Evolutionary conservation across 2,888 invertebrate genomes (phyloP), one percentile per base, ranked within the genome.

Genomic region (Drosophila mulleri): DNA sequence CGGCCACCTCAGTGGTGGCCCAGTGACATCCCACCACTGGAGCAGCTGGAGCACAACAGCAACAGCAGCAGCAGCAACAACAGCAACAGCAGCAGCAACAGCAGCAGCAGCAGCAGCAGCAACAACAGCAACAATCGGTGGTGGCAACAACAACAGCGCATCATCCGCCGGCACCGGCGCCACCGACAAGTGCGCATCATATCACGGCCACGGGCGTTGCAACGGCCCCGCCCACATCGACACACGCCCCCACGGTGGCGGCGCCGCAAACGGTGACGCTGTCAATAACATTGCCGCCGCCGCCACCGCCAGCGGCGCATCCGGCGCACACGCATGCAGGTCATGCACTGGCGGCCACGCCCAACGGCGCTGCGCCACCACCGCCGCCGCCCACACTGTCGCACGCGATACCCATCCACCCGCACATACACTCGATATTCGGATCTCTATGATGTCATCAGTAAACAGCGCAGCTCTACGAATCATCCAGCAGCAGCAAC

Each of bases 401-500:
- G 65, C 92, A 92, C 73, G 92, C 92, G 65, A 92, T 92, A 87
- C 92, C 92, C 82, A 90, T 92, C 86, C 92, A 92, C 88, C 92
- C 92, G 72, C 92, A 92, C 80, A 92, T 92, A 90, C 93, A 93
- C 92, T 93, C 92, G 90, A 93, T 93, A 91, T 93, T 93, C 90
- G 92, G 92, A 93, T 93, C 92, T 92, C 92, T 92, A 92, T 93
- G 93, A 93, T 93, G 92, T 90, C 92, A 92, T 85, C 90, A 92
- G 87, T 90, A 90, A 82, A 81, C 74, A 53, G 53, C 52, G 39
- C 78, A 80, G 54, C 42, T 77, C 50, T 39, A 63, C 67, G 47
- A 62, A 57, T 50, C 69, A 70, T 23, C 45, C 45, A 45, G 45
- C 48, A 58, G 12, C 82, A 41, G 16, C 42, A 18, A 5, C 18